These are phyloP conservation scores for Tetranychus truncatus DNA, from an alignment of 2,888 invertebrate genomes.

Conservation along the genomic window DNA sequence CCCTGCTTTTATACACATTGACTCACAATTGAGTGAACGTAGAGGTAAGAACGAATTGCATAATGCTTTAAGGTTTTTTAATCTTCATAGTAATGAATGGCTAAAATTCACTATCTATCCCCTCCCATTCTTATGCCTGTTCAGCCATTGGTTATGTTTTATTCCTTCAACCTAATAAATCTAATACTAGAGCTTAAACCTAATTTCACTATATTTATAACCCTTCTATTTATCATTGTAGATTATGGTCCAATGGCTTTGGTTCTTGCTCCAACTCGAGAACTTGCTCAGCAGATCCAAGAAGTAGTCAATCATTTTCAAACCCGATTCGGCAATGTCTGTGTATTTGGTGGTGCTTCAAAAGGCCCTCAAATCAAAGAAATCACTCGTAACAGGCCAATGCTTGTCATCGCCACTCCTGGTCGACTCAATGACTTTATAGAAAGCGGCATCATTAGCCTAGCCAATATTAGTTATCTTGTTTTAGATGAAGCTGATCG, in stretches of 20 bases:
- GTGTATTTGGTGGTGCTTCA: slow-evolving; percentile 93
- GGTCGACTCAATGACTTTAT: slow-evolving; percentile 82
- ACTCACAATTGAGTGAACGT: slow-evolving; percentile 13
- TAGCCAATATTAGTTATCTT: slow-evolving; percentile 70
- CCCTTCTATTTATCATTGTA: background rate
- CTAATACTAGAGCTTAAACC: no score
- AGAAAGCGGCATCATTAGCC: slow-evolving; percentile 65
- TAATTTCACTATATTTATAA: no score
- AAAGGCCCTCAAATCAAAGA: slow-evolving; percentile 63
- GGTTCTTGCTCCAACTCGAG: slow-evolving; percentile 71
- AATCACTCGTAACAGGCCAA: slow-evolving; percentile 14
- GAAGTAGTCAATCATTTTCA: slow-evolving; percentile 72
- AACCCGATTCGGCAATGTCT: slow-evolving; percentile 73
- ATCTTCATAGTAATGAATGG: no score
- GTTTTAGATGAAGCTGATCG: slow-evolving; percentile 89
- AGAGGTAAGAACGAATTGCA: no score
- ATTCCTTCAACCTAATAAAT: no score
- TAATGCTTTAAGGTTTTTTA: no score
- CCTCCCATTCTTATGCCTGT: no score
- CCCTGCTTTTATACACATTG: slow-evolving; percentile 28
- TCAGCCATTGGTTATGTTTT: no score
- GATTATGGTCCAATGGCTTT: slow-evolving; percentile 35
- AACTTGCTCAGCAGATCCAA: slow-evolving; percentile 50
- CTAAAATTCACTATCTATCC: no score
- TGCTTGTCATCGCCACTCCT: slow-evolving; percentile 59